Base-by-base conservation (phyloP, 1,140 invertebrate genomes). In the Pseudomyrmex gracilis region DNA sequence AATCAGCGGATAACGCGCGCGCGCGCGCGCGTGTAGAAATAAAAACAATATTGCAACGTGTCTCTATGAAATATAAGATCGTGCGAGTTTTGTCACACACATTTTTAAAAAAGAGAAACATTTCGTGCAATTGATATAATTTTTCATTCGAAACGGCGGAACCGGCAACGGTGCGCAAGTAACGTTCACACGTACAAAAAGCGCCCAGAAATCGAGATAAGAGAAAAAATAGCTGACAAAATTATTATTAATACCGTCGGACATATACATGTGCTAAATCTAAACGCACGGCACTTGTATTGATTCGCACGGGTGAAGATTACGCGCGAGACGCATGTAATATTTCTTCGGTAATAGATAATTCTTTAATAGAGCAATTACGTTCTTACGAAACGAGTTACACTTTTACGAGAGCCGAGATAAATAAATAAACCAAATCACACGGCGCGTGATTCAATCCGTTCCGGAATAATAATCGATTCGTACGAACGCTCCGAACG, bases 301-400 rank as follows among this genome's bases (percentile, higher is more conserved):
- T 34, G 22, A 64, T 76, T 34, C 45, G 2, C 15, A 2, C 12
- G 13, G 12, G 0, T 47, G n/a, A 24, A 66, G 49, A 66, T 76
- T 66, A 77, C 8, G 4, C 9, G 13, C n/a, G 34, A 12, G 12
- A 12, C 13, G n/a, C n/a, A 10, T 7, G 2, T 45, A 47, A 61
- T 20, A 63, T 76, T 8, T 51, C 47, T 76, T 43, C 43, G n/a
- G 45, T 49, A 22, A 66, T 22, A 53, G 24, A 67, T 22, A 20
- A 55, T 53, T 66, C n/a, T 9, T 66, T 45, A 45, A 77, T 55
- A 67, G 12, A n/a, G n/a, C n/a, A n/a, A n/a, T n/a, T 15, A 13
- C 7, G 17, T 66, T 51, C n/a, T 10, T 51, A 12, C 13, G 24
- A 77, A 45, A 55, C 49, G 45, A 53, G 12, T 67, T 43, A 43